Evolutionary conservation across 2,113 vertebrate genomes (phyloP).

Genomic region (Syngnathus typhle): DNA sequence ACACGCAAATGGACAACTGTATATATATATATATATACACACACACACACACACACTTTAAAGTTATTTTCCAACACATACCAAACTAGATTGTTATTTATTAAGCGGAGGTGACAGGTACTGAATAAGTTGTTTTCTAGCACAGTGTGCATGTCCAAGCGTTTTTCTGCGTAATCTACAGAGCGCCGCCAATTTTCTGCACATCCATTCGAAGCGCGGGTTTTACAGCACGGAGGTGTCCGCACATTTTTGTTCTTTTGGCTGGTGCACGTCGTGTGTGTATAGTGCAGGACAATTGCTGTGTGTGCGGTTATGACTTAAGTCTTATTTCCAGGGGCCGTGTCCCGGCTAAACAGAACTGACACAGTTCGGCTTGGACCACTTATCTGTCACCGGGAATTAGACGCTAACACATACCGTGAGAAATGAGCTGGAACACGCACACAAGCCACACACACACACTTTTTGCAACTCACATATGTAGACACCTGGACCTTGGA

Average conservation of each 20-base stretch:
- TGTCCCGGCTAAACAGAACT: conserved; percentile 67
- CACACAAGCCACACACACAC: conserved; percentile 5
- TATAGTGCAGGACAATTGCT: conserved; percentile 38
- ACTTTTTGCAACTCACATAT: not conserved
- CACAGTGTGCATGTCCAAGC: conserved; percentile 34
- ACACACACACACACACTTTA: conserved; percentile 29
- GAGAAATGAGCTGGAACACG: conserved; percentile 37
- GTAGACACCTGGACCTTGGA: conserved; percentile 4
- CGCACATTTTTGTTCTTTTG: not conserved
- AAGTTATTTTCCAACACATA: conserved; percentile 43
- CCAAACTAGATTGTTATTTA: conserved; percentile 95
- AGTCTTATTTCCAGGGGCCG: conserved; percentile 64
- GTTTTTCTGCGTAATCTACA: too few species aligned
- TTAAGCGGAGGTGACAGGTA: conserved; percentile 90
- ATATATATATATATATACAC: too few species aligned
- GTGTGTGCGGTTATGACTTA: conserved; percentile 61
- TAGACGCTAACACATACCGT: conserved; percentile 57
- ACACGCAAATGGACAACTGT: conserved; percentile 56
- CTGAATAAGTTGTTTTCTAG: conserved; percentile 85
- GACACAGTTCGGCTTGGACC: conserved; percentile 59
- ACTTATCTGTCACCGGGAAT: conserved; percentile 65
- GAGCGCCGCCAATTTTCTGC: not conserved
- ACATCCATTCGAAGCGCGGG: not conserved
- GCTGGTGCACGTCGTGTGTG: not conserved
- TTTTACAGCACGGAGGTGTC: conserved; percentile 1